Evolutionary conservation across 2,888 invertebrate species (phyloP), one percentile per base, ranked within the genome.

Genomic region (Calliphora vomitoria): DNA sequence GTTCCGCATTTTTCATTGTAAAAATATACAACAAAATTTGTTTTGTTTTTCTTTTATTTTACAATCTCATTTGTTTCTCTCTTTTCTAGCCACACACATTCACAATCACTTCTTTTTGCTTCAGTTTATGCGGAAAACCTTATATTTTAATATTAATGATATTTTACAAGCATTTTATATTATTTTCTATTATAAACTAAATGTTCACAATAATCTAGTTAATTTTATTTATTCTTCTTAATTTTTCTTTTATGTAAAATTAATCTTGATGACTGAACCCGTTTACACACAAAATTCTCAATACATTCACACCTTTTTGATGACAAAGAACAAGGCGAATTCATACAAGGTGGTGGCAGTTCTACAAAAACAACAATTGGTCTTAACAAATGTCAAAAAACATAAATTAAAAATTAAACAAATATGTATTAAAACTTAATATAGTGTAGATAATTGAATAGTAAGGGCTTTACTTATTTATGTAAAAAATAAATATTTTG

Each of bases 221-320:
- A 53, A 35, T 35, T 71, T 55, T 71, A 53, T 71, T 38, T 41
- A 44, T 68, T 68, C 15, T 47, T n/a, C 20, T 69, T 47, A 50
- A 10, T 53, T 68, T 38, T 62, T 55, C 15, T 50, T 55, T 5
- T 38, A 20, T 44, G 11, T 31, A 55, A 68, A 60, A 6, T 60
- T 38, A n/a, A 41, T 75, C 35, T 38, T 25, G 4, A 47, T 58
- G 15, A 53, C 58, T 35, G 41, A 71, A 82, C 64, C 69, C 84
- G 79, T 68, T 78, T 64, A 64, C 58, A 71, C 15, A 66, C 68
- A 35, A 71, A 68, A 75, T 79, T 72, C 53, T 47, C 76, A 82
- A 64, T 53, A 41, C 69, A 82, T 74, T 75, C 82, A 80, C 86
- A 83, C 76, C 69, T 86, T 72, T 80, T 68, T 62, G 20, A 25